Conservation (phyloP, 1,140 invertebrate species). For the Ceratina australensis region DNA sequence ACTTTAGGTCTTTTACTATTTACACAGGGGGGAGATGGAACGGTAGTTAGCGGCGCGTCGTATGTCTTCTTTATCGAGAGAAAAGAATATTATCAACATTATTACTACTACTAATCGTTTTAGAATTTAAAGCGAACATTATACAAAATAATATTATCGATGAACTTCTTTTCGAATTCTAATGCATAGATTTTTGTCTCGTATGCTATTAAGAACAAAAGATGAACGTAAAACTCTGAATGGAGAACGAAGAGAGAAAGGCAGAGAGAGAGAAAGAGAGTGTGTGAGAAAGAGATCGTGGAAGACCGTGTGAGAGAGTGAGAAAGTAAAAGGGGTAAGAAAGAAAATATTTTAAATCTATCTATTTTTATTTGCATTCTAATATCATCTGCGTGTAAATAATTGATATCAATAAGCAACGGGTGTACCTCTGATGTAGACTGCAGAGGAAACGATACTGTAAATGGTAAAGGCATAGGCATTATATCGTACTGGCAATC, state of each 20-base stretch:
- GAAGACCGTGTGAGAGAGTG: conserved; percentile 23
- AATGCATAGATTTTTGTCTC: conserved; percentile 71
- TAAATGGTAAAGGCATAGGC: conserved; percentile 43
- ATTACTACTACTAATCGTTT: conserved; percentile 60
- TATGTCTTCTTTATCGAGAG: conserved; percentile 64
- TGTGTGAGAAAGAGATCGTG: conserved; percentile 6
- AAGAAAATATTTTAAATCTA: conserved; percentile 71
- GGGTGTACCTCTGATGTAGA: conserved; percentile 67
- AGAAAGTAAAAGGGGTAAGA: conserved; percentile 9
- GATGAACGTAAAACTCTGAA: conserved; percentile 29
- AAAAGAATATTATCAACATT: conserved; percentile 65
- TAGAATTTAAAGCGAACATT: conserved; percentile 56
- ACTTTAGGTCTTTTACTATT: conserved; percentile 72
- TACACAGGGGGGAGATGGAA: conserved; percentile 66
- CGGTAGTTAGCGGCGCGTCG: conserved; percentile 63
- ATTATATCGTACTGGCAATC: conserved; percentile 46
- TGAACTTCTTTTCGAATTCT: conserved; percentile 61
- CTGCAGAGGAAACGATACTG: conserved; percentile 25
- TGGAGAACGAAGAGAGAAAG: not conserved
- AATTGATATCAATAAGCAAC: conserved; percentile 55
- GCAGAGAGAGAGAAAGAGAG: not conserved
- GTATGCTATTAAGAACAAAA: conserved; percentile 63
- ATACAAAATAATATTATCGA: conserved; percentile 43
- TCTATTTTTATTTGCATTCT: conserved; percentile 76
- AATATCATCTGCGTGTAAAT: conserved; percentile 63